phyloP scores from a whole-genome alignment of 2,797 vertebrate genomes.

The Gymnocypris eckloni region DNA sequence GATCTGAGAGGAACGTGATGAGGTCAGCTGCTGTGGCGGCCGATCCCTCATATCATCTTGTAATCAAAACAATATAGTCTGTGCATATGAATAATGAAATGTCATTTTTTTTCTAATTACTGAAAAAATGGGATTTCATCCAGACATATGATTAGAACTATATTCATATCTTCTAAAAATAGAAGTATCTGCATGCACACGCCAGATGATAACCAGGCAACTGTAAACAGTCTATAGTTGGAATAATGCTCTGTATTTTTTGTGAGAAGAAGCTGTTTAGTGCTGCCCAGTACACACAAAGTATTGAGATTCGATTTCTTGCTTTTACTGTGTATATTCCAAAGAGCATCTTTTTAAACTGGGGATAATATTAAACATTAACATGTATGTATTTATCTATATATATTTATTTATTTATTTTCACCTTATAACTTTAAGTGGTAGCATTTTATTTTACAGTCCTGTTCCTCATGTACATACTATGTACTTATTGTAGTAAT shows the following conservation, averaged over 20 bases:
- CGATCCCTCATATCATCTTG: neutral
- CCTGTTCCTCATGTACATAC: no score
- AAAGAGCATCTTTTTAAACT: no score
- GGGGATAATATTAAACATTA: no score
- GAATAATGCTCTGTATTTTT: neutral
- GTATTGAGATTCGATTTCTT: neutral
- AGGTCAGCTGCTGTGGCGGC: neutral
- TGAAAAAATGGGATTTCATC: neutral
- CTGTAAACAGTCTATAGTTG: neutral
- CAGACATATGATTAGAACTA: neutral
- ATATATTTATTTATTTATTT: no score
- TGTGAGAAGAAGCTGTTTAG: neutral
- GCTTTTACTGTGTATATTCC: no score
- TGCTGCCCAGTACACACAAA: neutral
- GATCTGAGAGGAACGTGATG: conserved; percentile 12
- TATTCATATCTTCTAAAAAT: conserved; percentile 5
- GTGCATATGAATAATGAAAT: neutral
- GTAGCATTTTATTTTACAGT: no score
- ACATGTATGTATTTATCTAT: no score
- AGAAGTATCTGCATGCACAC: neutral
- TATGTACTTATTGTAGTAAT: no score
- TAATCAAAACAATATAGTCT: neutral
- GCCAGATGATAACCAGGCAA: neutral
- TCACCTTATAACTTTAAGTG: neutral
- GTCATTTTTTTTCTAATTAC: neutral